Conservation (phyloP, 2,888 invertebrate genomes). For the Noctua pronuba region DNA sequence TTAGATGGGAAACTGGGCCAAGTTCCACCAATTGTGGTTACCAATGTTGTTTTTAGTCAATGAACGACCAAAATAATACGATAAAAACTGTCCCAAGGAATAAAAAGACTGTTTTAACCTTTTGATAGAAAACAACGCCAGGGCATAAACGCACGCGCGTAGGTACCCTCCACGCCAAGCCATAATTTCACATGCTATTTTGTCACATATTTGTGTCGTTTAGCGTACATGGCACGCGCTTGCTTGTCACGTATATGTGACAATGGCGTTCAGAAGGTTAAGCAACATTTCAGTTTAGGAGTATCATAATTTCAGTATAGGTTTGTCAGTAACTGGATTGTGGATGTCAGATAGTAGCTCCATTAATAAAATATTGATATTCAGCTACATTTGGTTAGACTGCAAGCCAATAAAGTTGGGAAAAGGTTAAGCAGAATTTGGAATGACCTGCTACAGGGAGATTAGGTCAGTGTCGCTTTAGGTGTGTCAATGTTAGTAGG, state of each 20-base stretch:
- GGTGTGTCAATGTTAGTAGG: too few species aligned
- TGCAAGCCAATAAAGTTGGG: not conserved
- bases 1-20: constrained; percentile 46
- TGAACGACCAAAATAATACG: not conserved
- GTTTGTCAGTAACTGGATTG: not conserved
- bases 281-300: not conserved
- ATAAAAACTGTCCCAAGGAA: not conserved
- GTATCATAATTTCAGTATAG: not conserved
- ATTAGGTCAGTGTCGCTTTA: too few species aligned
- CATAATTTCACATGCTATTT: too few species aligned
- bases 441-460: too few species aligned
- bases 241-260: too few species aligned
- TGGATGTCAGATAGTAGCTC: not conserved
- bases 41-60: constrained; percentile 17
- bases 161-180: too few species aligned
- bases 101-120: not conserved
- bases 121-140: too few species aligned
- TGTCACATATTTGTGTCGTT: too few species aligned
- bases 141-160: too few species aligned
- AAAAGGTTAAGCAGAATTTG: not conserved
- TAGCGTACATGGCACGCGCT: too few species aligned
- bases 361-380: not conserved
- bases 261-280: too few species aligned
- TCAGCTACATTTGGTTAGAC: not conserved
- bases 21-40: constrained; percentile 43